phyloP scores from a whole-genome alignment of 2,797 vertebrate species.

The Eutrigla gurnardus region DNA sequence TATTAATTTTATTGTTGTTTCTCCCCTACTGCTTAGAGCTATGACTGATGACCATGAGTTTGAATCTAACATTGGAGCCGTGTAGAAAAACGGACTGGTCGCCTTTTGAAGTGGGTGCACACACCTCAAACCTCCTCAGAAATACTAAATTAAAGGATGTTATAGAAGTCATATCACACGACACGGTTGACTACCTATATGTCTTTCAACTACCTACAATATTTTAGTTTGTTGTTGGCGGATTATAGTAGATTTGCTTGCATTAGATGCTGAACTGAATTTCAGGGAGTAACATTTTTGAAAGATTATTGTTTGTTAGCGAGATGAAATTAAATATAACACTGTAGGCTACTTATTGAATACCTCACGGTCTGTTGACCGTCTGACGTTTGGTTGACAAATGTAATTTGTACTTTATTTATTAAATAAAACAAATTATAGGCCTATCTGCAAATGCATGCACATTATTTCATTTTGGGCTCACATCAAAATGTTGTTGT shows the following conservation, averaged over 20 bases:
- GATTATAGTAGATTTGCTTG: constrained; percentile 65
- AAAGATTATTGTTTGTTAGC: constrained; percentile 71
- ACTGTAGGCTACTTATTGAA: constrained; percentile 84
- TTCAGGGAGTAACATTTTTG: constrained; percentile 79
- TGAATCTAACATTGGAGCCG: constrained; percentile 67
- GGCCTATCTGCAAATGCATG: constrained; percentile 71
- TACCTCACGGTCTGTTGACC: constrained; percentile 96
- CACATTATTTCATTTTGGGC: constrained; percentile 28
- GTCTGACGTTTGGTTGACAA: constrained; percentile 88
- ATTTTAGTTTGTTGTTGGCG: constrained; percentile 45
- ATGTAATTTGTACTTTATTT: constrained; percentile 88
- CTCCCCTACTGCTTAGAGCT: constrained; percentile 77
- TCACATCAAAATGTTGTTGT: neutral
- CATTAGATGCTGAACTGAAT: constrained; percentile 69
- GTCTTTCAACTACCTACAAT: constrained; percentile 82
- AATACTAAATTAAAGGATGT: constrained; percentile 49
- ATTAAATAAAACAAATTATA: constrained; percentile 87
- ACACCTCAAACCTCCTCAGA: constrained; percentile 53
- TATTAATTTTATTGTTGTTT: constrained; percentile 79
- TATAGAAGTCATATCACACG: constrained; percentile 65
- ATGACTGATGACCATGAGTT: constrained; percentile 68
- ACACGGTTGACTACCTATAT: constrained; percentile 84
- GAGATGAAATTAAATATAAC: constrained; percentile 68
- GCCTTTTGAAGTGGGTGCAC: constrained; percentile 60
- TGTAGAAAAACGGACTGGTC: constrained; percentile 40